Percentiles rank a stretch among this genome's conserved stretches.
Conservation (phyloP, 2,113 vertebrate genomes). For the Lepus timidus region DNA sequence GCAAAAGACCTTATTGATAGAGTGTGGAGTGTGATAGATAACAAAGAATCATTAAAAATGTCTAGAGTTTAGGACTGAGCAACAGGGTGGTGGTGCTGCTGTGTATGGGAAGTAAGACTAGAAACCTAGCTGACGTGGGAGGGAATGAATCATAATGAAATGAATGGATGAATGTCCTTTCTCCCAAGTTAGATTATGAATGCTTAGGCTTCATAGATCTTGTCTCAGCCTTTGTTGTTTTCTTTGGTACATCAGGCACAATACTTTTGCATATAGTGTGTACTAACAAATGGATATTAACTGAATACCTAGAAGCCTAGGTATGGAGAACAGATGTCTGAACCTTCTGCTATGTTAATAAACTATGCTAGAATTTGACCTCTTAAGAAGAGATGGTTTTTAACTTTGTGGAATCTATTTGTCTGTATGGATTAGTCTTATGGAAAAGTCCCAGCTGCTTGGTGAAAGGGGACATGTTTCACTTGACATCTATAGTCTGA, state of each 20-base stretch:
- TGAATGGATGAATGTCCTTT: not conserved
- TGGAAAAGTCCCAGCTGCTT: not conserved
- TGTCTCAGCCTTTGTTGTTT: not conserved
- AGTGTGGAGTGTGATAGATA: not conserved
- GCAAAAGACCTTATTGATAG: not conserved
- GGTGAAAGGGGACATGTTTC: not conserved
- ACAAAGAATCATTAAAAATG: not conserved
- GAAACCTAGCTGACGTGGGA: not conserved
- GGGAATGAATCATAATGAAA: not conserved
- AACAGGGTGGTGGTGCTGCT: not conserved
- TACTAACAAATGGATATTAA: not conserved
- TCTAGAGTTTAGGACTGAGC: not conserved
- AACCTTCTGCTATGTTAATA: not conserved
- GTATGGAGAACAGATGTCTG: not conserved
- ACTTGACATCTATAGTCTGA: not conserved
- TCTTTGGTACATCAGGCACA: not conserved
- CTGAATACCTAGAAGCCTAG: not conserved
- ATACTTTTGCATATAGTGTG: not conserved
- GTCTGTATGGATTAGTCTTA: not conserved
- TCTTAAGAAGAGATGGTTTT: constrained; percentile 44
- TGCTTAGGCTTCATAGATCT: not conserved
- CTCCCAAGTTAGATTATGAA: not conserved
- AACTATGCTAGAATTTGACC: constrained; percentile 27
- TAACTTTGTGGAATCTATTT: constrained; percentile 27
- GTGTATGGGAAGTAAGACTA: not conserved